These are phyloP conservation scores for Cyrtorhinus lividipennis DNA, from an alignment of 1,140 invertebrate genomes.

Conservation along the genomic window DNA sequence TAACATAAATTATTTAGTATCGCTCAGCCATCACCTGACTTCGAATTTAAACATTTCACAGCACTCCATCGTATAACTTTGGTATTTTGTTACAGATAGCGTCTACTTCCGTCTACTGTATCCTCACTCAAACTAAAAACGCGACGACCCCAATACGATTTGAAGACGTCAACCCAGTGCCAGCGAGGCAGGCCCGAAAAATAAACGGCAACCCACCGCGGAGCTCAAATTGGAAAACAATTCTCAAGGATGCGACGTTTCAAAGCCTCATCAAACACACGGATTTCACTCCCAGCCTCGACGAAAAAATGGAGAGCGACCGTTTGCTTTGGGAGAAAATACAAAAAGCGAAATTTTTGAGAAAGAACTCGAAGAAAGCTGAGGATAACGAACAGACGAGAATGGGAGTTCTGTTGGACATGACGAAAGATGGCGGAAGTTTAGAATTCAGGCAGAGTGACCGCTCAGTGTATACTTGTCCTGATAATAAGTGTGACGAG, in stretches of 20 bases:
- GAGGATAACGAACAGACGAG: constrained; percentile 7
- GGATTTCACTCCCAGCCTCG: constrained; percentile 21
- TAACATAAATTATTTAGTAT: too few species aligned
- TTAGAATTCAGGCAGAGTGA: constrained; percentile 21
- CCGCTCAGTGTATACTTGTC: constrained; percentile 12
- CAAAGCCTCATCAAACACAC: constrained; percentile 21
- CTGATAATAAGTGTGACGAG: constrained; percentile 6
- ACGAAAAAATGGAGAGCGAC: constrained; percentile 22
- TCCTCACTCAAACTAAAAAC: neutral
- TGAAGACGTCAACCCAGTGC: neutral
- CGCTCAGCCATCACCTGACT: too few species aligned
- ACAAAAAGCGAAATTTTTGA: constrained; percentile 14
- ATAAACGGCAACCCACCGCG: neutral
- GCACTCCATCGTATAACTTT: too few species aligned
- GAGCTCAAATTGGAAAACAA: constrained; percentile 15
- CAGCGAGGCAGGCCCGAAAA: neutral
- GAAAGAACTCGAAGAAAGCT: neutral
- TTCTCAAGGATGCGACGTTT: constrained; percentile 22
- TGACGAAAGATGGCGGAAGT: constrained; percentile 7
- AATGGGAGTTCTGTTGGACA: constrained; percentile 17
- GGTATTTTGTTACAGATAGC: neutral
- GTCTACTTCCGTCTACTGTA: neutral
- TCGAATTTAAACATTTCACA: too few species aligned
- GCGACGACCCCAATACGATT: neutral
- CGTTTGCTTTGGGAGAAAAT: constrained; percentile 21